Percentiles rank a stretch among this genome's conserved stretches.
Conservation (phyloP, 92 coral and sea anemone species). For the Epizoanthus fatuus region DNA sequence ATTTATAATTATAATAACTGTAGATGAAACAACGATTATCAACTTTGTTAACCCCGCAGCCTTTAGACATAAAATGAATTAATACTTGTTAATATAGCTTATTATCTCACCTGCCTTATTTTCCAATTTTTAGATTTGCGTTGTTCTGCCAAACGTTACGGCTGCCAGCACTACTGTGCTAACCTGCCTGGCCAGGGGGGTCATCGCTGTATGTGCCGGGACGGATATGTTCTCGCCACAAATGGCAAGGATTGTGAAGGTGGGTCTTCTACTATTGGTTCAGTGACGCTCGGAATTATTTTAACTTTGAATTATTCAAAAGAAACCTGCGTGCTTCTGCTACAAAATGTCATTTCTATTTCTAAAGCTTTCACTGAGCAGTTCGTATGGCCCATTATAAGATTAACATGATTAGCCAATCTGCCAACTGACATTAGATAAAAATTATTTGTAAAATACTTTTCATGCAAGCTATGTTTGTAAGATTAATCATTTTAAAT, state of each 20-base stretch:
- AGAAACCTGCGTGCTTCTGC: no score
- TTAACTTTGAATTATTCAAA: no score
- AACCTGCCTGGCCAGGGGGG: slow-evolving; percentile 82
- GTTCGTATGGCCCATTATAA: no score
- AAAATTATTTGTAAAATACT: no score
- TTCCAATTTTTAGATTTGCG: slow-evolving; percentile 19
- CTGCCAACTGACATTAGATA: no score
- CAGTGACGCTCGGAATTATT: no score
- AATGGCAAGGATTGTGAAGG: slow-evolving; percentile 91
- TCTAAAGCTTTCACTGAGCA: no score
- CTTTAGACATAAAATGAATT: neutral
- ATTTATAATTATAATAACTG: neutral
- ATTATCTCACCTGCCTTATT: neutral
- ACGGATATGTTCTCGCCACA: slow-evolving; percentile 74
- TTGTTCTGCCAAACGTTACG: slow-evolving; percentile 75
- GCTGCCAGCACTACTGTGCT: slow-evolving; percentile 91
- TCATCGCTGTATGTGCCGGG: slow-evolving; percentile 88
- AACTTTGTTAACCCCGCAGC: neutral
- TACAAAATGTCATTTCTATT: no score
- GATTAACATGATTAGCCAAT: no score
- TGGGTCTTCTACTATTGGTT: slow-evolving; percentile 5
- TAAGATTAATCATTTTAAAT: no score
- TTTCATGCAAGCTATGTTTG: no score
- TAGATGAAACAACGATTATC: neutral
- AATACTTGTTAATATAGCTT: neutral